Conservation (phyloP, 2,113 vertebrate genomes). For the Peromyscus leucopus region DNA sequence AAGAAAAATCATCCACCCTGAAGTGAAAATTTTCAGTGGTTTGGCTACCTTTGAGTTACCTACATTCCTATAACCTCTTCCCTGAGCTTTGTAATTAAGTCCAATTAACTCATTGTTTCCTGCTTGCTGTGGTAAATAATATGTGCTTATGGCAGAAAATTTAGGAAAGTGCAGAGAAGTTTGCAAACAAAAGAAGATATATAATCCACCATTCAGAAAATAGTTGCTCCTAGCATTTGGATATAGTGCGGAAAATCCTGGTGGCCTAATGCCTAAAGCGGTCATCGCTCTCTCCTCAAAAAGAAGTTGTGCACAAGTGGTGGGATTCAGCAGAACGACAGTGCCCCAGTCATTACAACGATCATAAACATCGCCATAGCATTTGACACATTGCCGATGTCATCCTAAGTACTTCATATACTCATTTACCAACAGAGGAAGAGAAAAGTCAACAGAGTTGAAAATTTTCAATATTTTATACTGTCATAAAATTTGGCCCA, state of each 20-base stretch:
- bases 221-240: not conserved
- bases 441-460: not conserved
- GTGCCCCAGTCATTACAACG: not conserved
- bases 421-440: slow-evolving; percentile 37
- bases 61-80: not conserved
- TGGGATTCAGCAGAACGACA: not conserved
- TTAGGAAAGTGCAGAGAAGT: not conserved
- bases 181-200: slow-evolving; percentile 47
- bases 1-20: not conserved
- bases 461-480: slow-evolving; percentile 53
- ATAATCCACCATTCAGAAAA: slow-evolving; percentile 4
- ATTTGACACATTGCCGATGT: not conserved
- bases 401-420: slow-evolving; percentile 28
- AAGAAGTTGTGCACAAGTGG: not conserved
- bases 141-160: slow-evolving; percentile 38
- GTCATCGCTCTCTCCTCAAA: not conserved
- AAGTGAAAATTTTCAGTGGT: not conserved
- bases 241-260: not conserved
- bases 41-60: not conserved
- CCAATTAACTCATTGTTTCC: not conserved
- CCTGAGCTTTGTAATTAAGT: not conserved
- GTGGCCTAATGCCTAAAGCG: not conserved
- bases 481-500: slow-evolving; percentile 45
- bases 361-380: not conserved
- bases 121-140: not conserved